Evolutionary conservation across 1,140 invertebrate species (phyloP).

Genomic region (Drosophila auraria): DNA sequence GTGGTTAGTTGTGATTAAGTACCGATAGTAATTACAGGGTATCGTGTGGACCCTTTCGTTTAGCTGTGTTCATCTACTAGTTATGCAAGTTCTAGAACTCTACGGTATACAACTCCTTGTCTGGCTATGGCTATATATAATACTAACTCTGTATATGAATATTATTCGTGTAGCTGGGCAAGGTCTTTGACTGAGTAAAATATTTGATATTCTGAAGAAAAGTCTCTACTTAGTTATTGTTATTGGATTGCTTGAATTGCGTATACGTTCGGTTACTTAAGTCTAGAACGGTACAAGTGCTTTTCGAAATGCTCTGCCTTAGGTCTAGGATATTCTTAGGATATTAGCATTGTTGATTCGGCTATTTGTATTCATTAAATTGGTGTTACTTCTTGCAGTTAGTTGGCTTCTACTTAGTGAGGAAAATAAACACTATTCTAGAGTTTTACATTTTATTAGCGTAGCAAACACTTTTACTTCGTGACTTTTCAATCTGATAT

Average conservation of each 20-base stretch:
- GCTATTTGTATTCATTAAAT: conserved; percentile 23
- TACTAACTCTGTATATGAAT: conserved; percentile 10
- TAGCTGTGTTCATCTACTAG: conserved; percentile 33
- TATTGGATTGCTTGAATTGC: conserved; percentile 40
- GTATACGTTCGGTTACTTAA: conserved; percentile 49
- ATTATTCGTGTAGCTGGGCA: conserved; percentile 14
- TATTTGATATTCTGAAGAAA: background rate
- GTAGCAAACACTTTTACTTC: conserved; percentile 75
- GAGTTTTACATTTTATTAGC: conserved; percentile 35
- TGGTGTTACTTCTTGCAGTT: conserved; percentile 68
- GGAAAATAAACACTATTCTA: background rate
- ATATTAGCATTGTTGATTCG: conserved; percentile 14
- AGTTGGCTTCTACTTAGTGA: conserved; percentile 11
- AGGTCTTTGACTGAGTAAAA: background rate
- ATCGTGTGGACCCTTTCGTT: conserved; percentile 28
- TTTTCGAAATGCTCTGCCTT: conserved; percentile 75
- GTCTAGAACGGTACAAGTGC: conserved; percentile 74
- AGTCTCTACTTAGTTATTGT: conserved; percentile 28
- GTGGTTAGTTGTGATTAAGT: conserved; percentile 22
- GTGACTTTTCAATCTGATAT: background rate
- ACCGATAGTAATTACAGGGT: conserved; percentile 15
- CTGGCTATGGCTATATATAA: conserved; percentile 21
- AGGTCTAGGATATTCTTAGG: conserved; percentile 40
- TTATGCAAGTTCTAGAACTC: conserved; percentile 22
- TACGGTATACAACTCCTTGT: conserved; percentile 21